Base-by-base conservation (phyloP, 2,113 vertebrate species). In the Pithys albifrons region DNA sequence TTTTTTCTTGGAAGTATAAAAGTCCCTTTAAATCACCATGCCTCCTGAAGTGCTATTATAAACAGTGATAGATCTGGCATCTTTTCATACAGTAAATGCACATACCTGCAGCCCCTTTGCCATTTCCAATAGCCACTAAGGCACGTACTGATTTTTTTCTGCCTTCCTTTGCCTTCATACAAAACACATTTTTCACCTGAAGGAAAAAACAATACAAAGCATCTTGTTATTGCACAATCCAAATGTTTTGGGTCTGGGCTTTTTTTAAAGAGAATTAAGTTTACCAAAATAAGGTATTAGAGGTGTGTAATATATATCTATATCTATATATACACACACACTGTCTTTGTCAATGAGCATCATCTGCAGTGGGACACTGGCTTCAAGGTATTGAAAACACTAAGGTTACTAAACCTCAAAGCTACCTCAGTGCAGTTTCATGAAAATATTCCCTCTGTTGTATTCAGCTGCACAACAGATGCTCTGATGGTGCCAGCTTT, bases 101-200 rank as follows among this genome's bases (percentile, higher is more conserved):
- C 93, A 78, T 70, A 99, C 99, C 99, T 98, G 99, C 99, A 3
- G 98, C 98, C 65, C 99, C 99, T 31, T 98, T 98, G 33, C 99
- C 99, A 23, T 99, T 99, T 51, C 99, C 99, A 85, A 99, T 97
- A 5, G 93, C 99, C 2, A 99, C 99, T 79, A 99, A 96, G 73
- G 98, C 98, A 79, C 99, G 99, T 35, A 99, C 7, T 10, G 99
- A 98, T 66, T 97, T 99, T 96, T 98, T 99, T 77, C 99, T 98
- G 95, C 99, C 99, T 88, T 99, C 99, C 74, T 98, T 99, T 71
- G 98, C 99, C 2, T 99, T 99, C 99, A 99, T 99, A 95, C 98
- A 99, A 94, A 99, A 99, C 78, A 99, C 99, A 70, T 89, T 99
- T 98, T 98, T 99, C 85, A 99, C 96, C 99, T 99, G 93, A 67